Evolutionary conservation across 2,797 vertebrate species (phyloP).

Genomic region (Tiaroga cobitis): DNA sequence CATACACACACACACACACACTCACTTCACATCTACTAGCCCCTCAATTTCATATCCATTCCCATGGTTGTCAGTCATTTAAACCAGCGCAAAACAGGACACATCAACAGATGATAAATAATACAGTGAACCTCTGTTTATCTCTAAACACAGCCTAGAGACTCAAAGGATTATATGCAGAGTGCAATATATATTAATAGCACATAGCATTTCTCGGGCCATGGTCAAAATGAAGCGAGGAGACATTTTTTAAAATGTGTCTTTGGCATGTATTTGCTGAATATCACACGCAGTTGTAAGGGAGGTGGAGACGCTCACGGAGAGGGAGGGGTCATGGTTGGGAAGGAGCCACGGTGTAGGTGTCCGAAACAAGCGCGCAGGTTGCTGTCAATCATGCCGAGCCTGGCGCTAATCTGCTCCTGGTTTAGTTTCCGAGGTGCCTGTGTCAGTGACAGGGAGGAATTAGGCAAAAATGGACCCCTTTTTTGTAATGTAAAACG

Average conservation of each 20-base stretch:
- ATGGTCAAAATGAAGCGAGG: slow-evolving; percentile 25
- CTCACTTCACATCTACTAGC: background rate
- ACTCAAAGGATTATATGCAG: slow-evolving; percentile 15
- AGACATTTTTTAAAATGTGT: slow-evolving; percentile 65
- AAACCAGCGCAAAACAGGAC: slow-evolving; percentile 19
- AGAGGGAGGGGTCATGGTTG: slow-evolving; percentile 59
- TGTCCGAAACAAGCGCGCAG: slow-evolving; percentile 74
- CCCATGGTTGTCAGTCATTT: slow-evolving; percentile 30
- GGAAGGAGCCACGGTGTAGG: slow-evolving; percentile 71
- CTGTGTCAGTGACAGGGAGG: slow-evolving; percentile 65
- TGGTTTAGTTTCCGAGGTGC: slow-evolving; percentile 71
- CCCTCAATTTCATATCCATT: slow-evolving; percentile 30
- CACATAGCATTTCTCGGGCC: slow-evolving; percentile 28
- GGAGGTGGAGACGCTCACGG: slow-evolving; percentile 60
- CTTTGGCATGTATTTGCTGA: slow-evolving; percentile 71
- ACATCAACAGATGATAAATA: slow-evolving; percentile 24
- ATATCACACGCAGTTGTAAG: slow-evolving; percentile 74
- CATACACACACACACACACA: background rate
- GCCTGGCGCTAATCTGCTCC: slow-evolving; percentile 63
- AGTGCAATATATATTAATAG: slow-evolving; percentile 44
- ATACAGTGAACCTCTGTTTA: slow-evolving; percentile 37
- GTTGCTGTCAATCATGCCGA: slow-evolving; percentile 73
- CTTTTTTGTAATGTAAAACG: slow-evolving; percentile 82
- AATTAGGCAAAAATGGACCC: slow-evolving; percentile 74
- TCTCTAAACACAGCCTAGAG: slow-evolving; percentile 30